Evolutionary conservation across 2,888 invertebrate genomes (phyloP), one percentile per base, ranked within the genome.

Genomic region (Pollenia labialis): DNA sequence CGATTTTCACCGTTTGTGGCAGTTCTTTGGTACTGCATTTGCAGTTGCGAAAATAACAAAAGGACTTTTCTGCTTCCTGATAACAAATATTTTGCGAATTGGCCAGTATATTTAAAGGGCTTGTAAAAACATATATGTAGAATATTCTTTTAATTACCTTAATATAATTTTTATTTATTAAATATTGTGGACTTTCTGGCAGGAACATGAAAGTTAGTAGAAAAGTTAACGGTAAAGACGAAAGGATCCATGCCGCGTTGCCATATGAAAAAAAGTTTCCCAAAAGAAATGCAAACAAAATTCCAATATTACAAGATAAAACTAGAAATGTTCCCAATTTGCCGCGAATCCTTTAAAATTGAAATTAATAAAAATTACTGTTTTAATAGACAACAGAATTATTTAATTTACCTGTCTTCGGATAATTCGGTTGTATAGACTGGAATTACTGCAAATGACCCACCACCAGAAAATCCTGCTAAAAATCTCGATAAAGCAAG

Each of bases 171-270:
- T 80, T 69, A 52, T 90, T 90, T 9, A 91, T 82, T 58, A 93
- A 81, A 81, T 91, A 89, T 77, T 91, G 91, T 1, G 93, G 93
- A 4, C 93, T 93, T 85, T 93, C 93, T 0, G 93, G 93, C 74
- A 93, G 88, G 44, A 91, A 92, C 52, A 89, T 80, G 54, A 93
- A 91, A 10, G 90, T 89, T 0, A 89, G 14, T 7, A 92, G 54
- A 85, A 91, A 93, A 6, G 90, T 4, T 14, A 92, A n/a, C 4
- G 91, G 87, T 0, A 92, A 23, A 0, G 68, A n/a, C 3, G 91
- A 88, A 2, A 90, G 76, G 6, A 92, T 87, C 88, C 91, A 91
- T 0, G 93, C 90, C 8, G 91, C 90, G 0, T 88, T 87, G 0
- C 64, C 87, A 79, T 92, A 93, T 11, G 90, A 71, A 16, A 90